Evolutionary conservation across 2,797 vertebrate species (phyloP).

Genomic region (Erpetoichthys calabaricus): DNA sequence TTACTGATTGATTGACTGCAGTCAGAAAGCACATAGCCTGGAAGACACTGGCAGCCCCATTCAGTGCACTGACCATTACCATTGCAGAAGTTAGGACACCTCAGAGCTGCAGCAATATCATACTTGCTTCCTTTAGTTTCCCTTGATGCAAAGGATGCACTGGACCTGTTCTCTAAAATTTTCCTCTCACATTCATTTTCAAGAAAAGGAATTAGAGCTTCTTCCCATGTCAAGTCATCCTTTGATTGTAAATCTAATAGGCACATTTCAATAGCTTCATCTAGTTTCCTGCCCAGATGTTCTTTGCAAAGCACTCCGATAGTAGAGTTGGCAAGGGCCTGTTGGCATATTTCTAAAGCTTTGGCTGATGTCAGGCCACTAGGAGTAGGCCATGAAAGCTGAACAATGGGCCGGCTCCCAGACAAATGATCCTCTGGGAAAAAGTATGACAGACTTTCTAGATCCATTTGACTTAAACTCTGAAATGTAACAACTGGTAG

Average conservation of each 20-base stretch:
- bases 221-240: conserved; percentile 48
- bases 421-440: conserved; percentile 56
- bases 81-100: conserved; percentile 40
- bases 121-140: neutral
- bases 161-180: conserved; percentile 40
- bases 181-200: conserved; percentile 66
- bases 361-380: conserved; percentile 37
- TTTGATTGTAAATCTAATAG: conserved; percentile 59
- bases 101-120: too few species aligned
- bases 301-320: conserved; percentile 35
- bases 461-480: conserved; percentile 31
- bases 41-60: conserved; percentile 52
- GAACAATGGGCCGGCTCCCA: conserved; percentile 22
- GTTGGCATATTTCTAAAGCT: conserved; percentile 40
- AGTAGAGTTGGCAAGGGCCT: conserved; percentile 44
- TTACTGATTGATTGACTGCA: conserved; percentile 55
- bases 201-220: conserved; percentile 43
- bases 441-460: conserved; percentile 52
- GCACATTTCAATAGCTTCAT: conserved; percentile 46
- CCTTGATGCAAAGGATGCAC: conserved; percentile 17
- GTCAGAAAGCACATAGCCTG: conserved; percentile 47
- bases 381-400: conserved; percentile 48
- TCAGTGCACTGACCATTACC: conserved; percentile 49
- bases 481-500: conserved; percentile 29
- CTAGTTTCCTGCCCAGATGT: conserved; percentile 42